These are phyloP conservation scores for Sorex araneus DNA, from an alignment of 2,113 vertebrate genomes.

Conservation along the genomic window DNA sequence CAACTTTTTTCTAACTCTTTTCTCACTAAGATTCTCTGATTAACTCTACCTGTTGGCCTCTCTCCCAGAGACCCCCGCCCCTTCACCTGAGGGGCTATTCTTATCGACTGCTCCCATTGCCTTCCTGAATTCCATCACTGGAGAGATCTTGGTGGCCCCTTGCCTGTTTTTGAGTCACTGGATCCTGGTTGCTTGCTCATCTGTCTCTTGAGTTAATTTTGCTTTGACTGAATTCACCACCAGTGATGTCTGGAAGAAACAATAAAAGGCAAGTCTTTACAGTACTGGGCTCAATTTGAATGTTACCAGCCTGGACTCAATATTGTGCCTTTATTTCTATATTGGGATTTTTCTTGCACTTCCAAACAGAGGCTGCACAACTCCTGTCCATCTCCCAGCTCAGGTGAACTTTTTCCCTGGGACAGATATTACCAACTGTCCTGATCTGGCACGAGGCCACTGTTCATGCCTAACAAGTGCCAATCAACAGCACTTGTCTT, in stretches of 20 bases:
- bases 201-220: constrained; percentile 20
- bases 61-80: background rate
- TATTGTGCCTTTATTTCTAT: background rate
- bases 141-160: background rate
- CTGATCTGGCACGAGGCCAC: constrained; percentile 57
- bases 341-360: too few relatives aligned
- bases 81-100: background rate
- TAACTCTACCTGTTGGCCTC: background rate
- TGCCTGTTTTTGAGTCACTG: background rate
- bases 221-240: background rate
- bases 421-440: constrained; percentile 53
- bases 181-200: background rate
- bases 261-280: background rate
- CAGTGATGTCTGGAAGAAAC: background rate
- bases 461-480: constrained; percentile 61
- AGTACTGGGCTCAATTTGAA: background rate
- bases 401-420: constrained; percentile 38
- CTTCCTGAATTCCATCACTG: background rate
- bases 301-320: background rate
- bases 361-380: background rate
- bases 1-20: background rate
- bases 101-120: background rate
- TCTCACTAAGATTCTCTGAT: background rate
- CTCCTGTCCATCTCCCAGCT: background rate
- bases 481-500: constrained; percentile 78